phyloP scores from a whole-genome alignment of 1,140 invertebrate genomes.

The Idris sp. region DNA sequence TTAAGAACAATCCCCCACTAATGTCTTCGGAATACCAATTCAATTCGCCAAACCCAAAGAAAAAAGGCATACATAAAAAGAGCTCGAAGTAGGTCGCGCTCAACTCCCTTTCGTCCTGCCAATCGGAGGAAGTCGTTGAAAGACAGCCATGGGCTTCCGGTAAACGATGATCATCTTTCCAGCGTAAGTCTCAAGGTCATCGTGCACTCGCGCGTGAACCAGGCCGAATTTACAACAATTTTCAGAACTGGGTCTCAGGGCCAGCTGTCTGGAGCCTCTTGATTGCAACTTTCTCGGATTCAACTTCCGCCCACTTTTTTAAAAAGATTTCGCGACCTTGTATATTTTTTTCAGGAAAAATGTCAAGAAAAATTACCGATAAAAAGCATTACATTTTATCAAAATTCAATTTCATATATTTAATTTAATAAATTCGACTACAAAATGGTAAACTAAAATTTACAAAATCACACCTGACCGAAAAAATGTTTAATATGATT shows the following conservation, averaged over 20 bases:
- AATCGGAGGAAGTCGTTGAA: conserved; percentile 34
- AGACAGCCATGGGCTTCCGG: conserved; percentile 38
- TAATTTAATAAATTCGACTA: too few species aligned
- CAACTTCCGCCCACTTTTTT: conserved; percentile 31
- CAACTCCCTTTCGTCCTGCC: conserved; percentile 17
- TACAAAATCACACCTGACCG: too few species aligned
- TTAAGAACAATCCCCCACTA: conserved; percentile 9
- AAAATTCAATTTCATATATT: too few species aligned
- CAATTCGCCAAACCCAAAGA: conserved; percentile 9
- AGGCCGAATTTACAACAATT: conserved; percentile 51
- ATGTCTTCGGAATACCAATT: conserved; percentile 33
- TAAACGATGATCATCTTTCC: conserved; percentile 35
- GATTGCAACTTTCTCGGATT: conserved; percentile 20
- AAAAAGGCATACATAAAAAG: conserved; percentile 11
- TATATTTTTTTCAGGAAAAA: too few species aligned
- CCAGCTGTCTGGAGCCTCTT: conserved; percentile 18
- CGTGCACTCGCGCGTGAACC: conserved; percentile 39
- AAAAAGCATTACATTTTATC: too few species aligned
- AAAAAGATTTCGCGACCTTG: too few species aligned
- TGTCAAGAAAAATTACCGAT: too few species aligned
- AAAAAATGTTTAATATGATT: too few species aligned
- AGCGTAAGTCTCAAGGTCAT: conserved; percentile 31
- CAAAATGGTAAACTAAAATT: too few species aligned
- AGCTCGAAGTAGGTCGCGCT: conserved; percentile 41
- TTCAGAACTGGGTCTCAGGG: conserved; percentile 60